Base-by-base conservation (phyloP, 2,113 vertebrate species). In the Larimichthys crocea region DNA sequence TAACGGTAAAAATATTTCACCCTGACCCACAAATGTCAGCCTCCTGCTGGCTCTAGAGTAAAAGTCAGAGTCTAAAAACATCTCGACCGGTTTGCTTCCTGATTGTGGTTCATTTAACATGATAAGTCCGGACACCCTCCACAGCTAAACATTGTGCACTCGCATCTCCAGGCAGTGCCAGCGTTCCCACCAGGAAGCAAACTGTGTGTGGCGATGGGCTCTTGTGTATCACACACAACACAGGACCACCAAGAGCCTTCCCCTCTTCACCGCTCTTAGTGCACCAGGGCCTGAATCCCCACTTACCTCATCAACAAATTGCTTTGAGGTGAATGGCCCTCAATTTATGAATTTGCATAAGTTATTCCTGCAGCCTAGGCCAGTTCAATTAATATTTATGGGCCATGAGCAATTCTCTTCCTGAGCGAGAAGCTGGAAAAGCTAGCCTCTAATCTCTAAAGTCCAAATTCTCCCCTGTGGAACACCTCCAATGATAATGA, bases 231-330 rank as follows among this genome's bases (percentile, higher is more conserved):
- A 24, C 19, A 67, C 76, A 57, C 26, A 22, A 52, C 62, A 44
- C 78, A 63, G 46, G 78, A 64, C 70, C 70, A 52, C 80, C 24
- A 4, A 65, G 49, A 74, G 73, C 74, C 61, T 44, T 42, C 31
- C 46, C 74, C 74, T 80, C 80, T 65, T 79, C 63, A 61, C 56
- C 64, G 67, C 77, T 80, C 82, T 86, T 68, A 64, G 60, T 44
- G n/a, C 74, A 52, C 73, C 53, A 17, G 49, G 68, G 72, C 70
- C 73, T 31, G 67, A 82, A 80, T 92, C 81, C 52, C 84, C 84
- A 92, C 86, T 92, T 91, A 90, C 82, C 87, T 87, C 86, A 91
- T 91, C 91, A 93, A 91, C 89, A 89, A 91, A 92, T 90, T 88
- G 86, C 87, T 92, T 86, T 88, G 87, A 91, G 91, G 89, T 86